Evolutionary conservation across 23 tunicate genomes (phyloP).

Genomic region (Trididemnum nubilum): DNA sequence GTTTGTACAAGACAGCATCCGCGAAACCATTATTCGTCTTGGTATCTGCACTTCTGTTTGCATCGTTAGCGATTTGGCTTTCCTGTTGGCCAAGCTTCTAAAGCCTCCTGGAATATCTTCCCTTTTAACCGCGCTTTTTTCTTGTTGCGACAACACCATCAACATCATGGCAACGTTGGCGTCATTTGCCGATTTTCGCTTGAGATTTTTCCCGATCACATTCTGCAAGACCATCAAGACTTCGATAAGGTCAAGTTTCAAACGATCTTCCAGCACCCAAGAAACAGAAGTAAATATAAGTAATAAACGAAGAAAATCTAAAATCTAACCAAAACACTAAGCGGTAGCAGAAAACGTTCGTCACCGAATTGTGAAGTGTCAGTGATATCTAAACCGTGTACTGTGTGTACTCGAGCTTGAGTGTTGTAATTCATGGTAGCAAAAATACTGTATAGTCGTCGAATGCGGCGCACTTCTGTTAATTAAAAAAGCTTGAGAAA

Average conservation of each 20-base stretch:
- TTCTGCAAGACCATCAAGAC: not conserved
- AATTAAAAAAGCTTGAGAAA: too few species aligned
- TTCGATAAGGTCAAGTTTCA: not conserved
- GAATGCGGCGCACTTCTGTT: too few species aligned
- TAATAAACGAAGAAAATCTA: too few species aligned
- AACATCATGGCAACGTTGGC: constrained; percentile 1
- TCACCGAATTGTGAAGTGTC: too few species aligned
- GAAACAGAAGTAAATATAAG: too few species aligned
- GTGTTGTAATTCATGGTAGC: too few species aligned
- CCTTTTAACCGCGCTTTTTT: constrained; percentile 7
- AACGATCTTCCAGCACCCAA: not conserved
- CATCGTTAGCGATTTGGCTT: constrained; percentile 20
- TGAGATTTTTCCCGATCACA: constrained; percentile 18
- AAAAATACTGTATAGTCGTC: too few species aligned
- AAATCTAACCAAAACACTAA: too few species aligned
- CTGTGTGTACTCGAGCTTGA: too few species aligned
- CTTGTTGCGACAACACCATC: constrained; percentile 24
- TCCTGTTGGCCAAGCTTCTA: constrained; percentile 4
- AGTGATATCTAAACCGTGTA: too few species aligned
- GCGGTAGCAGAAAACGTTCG: too few species aligned
- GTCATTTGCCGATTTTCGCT: constrained; percentile 19
- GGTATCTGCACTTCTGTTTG: constrained; percentile 21
- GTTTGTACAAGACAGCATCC: not conserved
- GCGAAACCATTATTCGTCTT: constrained; percentile 6
- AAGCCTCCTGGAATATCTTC: constrained; percentile 4